Evolutionary conservation across 2,113 vertebrate species (phyloP).

Genomic region (Galeopterus variegatus): DNA sequence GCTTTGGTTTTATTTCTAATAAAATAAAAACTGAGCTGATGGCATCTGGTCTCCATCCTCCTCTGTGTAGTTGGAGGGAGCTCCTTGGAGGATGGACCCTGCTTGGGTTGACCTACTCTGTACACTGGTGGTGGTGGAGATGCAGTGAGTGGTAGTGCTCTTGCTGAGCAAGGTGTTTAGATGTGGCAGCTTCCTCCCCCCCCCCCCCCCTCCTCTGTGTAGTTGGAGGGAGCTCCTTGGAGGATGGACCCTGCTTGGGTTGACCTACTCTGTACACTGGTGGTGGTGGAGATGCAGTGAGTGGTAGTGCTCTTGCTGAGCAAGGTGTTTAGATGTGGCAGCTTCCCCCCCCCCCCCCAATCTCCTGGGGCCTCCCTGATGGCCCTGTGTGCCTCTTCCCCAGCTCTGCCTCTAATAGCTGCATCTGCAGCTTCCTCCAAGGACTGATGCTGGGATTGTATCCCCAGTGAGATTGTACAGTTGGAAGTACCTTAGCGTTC

Average conservation of each 20-base stretch:
- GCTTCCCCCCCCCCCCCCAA: not conserved
- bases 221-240: not conserved
- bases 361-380: not conserved
- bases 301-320: not conserved
- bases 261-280: not conserved
- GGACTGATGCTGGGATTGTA: not conserved
- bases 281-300: fast-evolving
- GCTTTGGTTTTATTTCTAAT: not conserved
- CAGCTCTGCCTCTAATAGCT: not conserved
- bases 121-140: fast-evolving
- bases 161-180: fast-evolving
- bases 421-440: not conserved
- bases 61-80: not conserved
- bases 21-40: not conserved
- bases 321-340: not conserved
- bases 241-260: not conserved
- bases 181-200: not conserved
- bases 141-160: not conserved
- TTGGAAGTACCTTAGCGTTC: not conserved
- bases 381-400: not conserved
- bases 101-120: not conserved
- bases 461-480: not conserved
- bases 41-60: not conserved
- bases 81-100: fast-evolving
- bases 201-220: not conserved